Evolutionary conservation across 2,797 vertebrate genomes (phyloP).

Genomic region (Carcharodon carcharias): DNA sequence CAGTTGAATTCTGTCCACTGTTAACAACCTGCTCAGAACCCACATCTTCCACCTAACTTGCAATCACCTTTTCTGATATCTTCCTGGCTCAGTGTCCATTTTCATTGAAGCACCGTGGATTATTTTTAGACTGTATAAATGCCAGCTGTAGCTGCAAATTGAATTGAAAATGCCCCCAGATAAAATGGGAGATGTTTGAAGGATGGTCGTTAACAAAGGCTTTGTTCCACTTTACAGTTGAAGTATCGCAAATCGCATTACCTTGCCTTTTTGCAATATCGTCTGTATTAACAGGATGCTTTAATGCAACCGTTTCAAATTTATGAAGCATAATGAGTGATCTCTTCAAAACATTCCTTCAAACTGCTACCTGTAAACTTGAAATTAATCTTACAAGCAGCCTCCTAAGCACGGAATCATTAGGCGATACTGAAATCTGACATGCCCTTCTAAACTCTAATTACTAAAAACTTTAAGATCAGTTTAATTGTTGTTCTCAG

Average conservation of each 20-base stretch:
- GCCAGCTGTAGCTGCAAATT: not conserved
- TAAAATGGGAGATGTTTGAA: not conserved
- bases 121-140: not conserved
- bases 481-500: slow-evolving; percentile 16
- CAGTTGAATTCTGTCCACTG: not conserved
- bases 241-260: not conserved
- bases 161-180: not conserved
- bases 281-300: not conserved
- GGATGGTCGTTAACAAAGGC: not conserved
- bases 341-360: not conserved
- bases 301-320: not conserved
- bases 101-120: not conserved
- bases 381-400: not conserved
- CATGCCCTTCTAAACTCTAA: not conserved
- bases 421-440: not conserved
- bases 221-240: not conserved
- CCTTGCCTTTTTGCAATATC: not conserved
- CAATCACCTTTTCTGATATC: not conserved
- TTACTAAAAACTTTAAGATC: slow-evolving; percentile 14
- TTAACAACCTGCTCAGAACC: not conserved
- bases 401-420: not conserved
- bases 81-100: not conserved
- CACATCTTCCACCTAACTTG: not conserved
- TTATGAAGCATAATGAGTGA: not conserved
- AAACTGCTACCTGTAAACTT: not conserved